Percentiles rank a stretch among this genome's conserved stretches.
phyloP scores from a whole-genome alignment of 2,113 vertebrate species.

The Phyllostomus discolor region DNA sequence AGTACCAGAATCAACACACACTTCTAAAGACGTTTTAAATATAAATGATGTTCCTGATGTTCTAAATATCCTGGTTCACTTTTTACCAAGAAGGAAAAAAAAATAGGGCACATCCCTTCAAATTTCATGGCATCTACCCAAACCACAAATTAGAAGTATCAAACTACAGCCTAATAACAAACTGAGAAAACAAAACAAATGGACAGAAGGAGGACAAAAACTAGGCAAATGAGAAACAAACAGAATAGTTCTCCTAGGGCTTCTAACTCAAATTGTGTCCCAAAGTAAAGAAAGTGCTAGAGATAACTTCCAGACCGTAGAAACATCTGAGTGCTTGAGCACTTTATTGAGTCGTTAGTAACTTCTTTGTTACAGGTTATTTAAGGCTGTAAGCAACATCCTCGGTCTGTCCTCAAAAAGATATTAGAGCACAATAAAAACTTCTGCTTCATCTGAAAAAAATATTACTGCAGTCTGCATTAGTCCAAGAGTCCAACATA shows the following conservation, averaged over 20 bases:
- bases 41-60: background rate
- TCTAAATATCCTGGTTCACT: background rate
- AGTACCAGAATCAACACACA: background rate
- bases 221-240: conserved; percentile 37
- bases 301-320: background rate
- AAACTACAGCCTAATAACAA: conserved; percentile 48
- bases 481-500: background rate
- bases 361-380: background rate
- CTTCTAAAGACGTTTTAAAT: background rate
- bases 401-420: background rate
- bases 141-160: conserved; percentile 44
- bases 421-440: background rate
- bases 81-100: background rate
- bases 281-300: background rate
- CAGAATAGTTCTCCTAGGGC: background rate
- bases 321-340: background rate
- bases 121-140: conserved; percentile 21
- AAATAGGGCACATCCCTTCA: background rate
- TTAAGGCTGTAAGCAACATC: background rate
- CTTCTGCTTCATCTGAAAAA: background rate
- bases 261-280: background rate
- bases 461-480: background rate
- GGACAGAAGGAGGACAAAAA: background rate
- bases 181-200: background rate
- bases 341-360: background rate